Conservation (phyloP, 2,888 invertebrate species). For the Latrodectus hesperus region DNA sequence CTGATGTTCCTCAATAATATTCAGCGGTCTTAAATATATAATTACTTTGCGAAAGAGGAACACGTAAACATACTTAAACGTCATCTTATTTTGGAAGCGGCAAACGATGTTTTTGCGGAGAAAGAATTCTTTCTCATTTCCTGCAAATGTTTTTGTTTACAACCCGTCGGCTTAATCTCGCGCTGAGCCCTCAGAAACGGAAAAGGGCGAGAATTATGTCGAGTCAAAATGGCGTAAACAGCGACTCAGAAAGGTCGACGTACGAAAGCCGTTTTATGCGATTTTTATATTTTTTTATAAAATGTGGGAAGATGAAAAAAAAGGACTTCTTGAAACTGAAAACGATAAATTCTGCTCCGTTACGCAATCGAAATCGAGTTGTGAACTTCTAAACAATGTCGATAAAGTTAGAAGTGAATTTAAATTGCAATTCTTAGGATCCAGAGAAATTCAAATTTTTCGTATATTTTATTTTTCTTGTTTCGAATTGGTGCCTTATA, state of each 20-base stretch:
- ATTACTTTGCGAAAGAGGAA: not conserved
- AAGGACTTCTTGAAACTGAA: not conserved
- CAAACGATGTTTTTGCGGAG: slow-evolving; percentile 1
- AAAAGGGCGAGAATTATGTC: slow-evolving; percentile 3
- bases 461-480: no score
- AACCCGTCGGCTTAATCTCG: not conserved
- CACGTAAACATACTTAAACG: not conserved
- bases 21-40: not conserved
- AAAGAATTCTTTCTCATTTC: slow-evolving; percentile 3
- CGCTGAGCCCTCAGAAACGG: not conserved
- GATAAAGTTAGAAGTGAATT: no score
- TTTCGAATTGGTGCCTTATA: no score
- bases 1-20: no score
- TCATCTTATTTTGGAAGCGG: slow-evolving; percentile 2
- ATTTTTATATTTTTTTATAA: not conserved
- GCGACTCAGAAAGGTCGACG: not conserved
- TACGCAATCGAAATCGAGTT: no score
- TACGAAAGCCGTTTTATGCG: not conserved
- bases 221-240: slow-evolving; percentile 2
- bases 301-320: not conserved
- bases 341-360: not conserved
- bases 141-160: slow-evolving; percentile 2
- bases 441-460: no score
- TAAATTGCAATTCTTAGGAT: no score
- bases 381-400: no score